Base-by-base conservation (phyloP, 2,797 vertebrate species). In the Lutjanus campechanus region DNA sequence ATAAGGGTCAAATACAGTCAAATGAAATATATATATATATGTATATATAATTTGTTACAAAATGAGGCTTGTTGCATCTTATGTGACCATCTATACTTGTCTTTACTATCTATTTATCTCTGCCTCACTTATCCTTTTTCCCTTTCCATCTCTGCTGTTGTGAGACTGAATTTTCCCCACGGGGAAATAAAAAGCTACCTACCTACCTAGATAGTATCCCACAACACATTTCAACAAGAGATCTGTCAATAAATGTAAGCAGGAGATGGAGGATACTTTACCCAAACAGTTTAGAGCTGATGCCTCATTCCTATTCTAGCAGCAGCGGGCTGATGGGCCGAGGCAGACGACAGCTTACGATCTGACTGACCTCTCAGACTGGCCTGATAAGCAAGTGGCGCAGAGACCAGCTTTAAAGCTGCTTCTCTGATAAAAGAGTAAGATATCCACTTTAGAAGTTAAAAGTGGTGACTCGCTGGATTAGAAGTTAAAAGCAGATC, bases 361-460 rank as follows among this genome's bases (percentile, higher is more conserved):
- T 91, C 68, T 46, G 61, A 73, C 20, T 71, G 85, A 90, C 87
- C 88, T 85, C 73, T 80, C 79, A 72, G 76, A 85, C 82, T 22
- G 19, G 64, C 77, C 79, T 59, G 85, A 89, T 87, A 87, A 92
- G 77, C 43, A 66, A 68, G 80, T 13, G 1, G 77, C 2, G 16
- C 61, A 58, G 54, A 59, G 77, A 85, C 81, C 67, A 41, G 81
- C 76, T 90, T 91, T 85, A 81, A 88, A 89, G 84, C 61, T 11
- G 46, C 73, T 59, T 79, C 73, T 62, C 49, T 64, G 89, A 94
- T 92, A 58, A 81, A 77, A 83, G 81, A 77, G 54, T 50, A 65
- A 85, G 87, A 92, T 90, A 90, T 86, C 84, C 74, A 76, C 87
- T 87, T 85, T 55, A 78, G 76, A 87, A 84, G 91, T 93, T 86